Conservation (phyloP, 2,888 invertebrate species). For the Leucoptera coffeella region DNA sequence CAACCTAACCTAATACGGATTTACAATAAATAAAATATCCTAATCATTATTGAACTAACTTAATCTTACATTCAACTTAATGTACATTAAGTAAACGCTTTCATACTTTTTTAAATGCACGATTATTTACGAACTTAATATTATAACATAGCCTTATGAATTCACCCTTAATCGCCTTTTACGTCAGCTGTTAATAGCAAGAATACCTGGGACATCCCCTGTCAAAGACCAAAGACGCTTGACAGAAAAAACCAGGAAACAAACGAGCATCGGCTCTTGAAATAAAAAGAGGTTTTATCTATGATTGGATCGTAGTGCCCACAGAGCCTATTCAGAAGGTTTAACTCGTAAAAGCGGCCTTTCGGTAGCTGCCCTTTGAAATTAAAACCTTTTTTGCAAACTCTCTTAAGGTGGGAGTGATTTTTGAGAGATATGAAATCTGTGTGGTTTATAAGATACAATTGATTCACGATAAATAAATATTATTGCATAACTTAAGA, state of each 20-base stretch:
- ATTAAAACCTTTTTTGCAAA: slow-evolving; percentile 10
- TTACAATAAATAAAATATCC: slow-evolving; percentile 3
- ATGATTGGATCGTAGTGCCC: slow-evolving; percentile 51
- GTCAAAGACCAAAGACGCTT: slow-evolving; percentile 49
- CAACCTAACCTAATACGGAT: background rate
- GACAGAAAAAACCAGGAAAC: slow-evolving; percentile 22
- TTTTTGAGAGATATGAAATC: no score
- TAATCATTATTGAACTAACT: no score
- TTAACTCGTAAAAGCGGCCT: no score
- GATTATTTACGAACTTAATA: background rate
- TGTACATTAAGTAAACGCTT: background rate
- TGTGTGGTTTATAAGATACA: no score
- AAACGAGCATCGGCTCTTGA: slow-evolving; percentile 17
- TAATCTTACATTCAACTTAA: background rate
- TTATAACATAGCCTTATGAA: background rate
- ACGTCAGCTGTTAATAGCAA: slow-evolving; percentile 46
- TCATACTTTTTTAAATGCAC: background rate
- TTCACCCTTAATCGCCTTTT: background rate
- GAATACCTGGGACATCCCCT: slow-evolving; percentile 43
- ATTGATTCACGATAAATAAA: no score
- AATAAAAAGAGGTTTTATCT: slow-evolving; percentile 36
- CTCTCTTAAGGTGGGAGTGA: no score
- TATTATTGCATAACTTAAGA: no score
- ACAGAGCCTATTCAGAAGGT: slow-evolving; percentile 38
- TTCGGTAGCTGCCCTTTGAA: slow-evolving; percentile 39